These are phyloP conservation scores for Candoia aspera DNA, from an alignment of 2,113 vertebrate genomes.

Conservation along the genomic window DNA sequence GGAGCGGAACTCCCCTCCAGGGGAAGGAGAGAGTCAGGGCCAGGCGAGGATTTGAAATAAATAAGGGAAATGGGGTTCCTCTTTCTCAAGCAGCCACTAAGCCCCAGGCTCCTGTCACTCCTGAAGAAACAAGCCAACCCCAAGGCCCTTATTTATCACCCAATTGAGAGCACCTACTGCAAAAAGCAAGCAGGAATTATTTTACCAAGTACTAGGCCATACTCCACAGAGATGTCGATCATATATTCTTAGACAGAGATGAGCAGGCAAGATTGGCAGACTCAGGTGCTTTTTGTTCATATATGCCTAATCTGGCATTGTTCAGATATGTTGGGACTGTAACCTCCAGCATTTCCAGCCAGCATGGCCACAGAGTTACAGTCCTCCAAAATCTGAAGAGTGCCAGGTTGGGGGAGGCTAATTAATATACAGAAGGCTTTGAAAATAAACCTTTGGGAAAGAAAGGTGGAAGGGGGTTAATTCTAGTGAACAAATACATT, in stretches of 20 bases:
- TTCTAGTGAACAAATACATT: neutral
- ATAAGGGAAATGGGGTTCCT: slow-evolving; percentile 29
- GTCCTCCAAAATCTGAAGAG: neutral
- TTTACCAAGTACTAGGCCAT: neutral
- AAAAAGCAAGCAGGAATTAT: slow-evolving; percentile 31
- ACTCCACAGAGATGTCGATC: neutral
- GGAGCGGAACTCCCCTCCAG: slow-evolving; percentile 69
- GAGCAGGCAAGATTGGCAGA: neutral
- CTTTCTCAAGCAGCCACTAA: slow-evolving; percentile 32
- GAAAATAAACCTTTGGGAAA: neutral
- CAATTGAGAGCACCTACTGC: slow-evolving; percentile 34
- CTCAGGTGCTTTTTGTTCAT: neutral
- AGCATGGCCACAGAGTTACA: neutral
- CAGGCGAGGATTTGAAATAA: slow-evolving; percentile 45
- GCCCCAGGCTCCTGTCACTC: slow-evolving; percentile 38
- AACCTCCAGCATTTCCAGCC: neutral
- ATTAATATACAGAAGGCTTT: neutral
- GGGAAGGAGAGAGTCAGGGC: slow-evolving; percentile 58
- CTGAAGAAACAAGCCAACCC: slow-evolving; percentile 35
- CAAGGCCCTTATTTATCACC: slow-evolving; percentile 40
- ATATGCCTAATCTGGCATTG: neutral
- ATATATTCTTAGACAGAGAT: neutral
- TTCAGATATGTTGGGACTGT: neutral
- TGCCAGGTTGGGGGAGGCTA: neutral
- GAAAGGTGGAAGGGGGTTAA: neutral